Evolutionary conservation across 2,797 vertebrate species (phyloP), one percentile per base, ranked within the genome.

Genomic region (Linurgus olivaceus): DNA sequence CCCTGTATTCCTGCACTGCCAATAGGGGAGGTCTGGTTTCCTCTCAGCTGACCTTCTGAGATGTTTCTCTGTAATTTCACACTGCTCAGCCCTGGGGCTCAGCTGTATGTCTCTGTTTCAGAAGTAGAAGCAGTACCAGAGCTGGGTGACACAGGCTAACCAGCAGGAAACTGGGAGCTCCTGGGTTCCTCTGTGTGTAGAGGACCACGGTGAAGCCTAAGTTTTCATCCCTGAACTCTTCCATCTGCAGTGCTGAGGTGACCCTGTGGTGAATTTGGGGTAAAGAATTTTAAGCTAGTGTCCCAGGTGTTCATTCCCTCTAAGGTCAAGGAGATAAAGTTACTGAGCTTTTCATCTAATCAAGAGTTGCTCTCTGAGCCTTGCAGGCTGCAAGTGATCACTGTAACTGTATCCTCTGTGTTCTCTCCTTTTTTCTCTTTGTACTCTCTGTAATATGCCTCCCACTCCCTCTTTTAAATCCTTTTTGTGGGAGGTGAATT

Each of bases 401-500:
- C 73, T 87, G 74, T 91, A 67, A 65, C 57, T 45, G 20, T 62
- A 70, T 82, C 84, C 71, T 75, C 78, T 57, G 7, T 83, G n/a
- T 74, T 90, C 59, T 86, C 63, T 65, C 17, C 7, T 68, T 63
- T 80, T n/a, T 61, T 47, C 35, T 28, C 75, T 85, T 85, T 84
- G 91, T 93, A 59, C 90, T 91, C 76, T 76, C 26, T 74, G 35
- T 68, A 79, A 86, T 78, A 38, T 54, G 44, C 62, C 86, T 82
- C 87, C 90, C 37, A 84, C 95, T 84, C 77, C 15, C 45, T 94
- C 67, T 92, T 93, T 88, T 87, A 88, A 94, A 96, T 86, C 91
- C n/a, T 57, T 92, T 73, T 91, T 71, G 20, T 84, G n/a, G 86
- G 92, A 96, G 93, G 94, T 67, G 95, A 96, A 97, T 96, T 94